phyloP scores from a whole-genome alignment of 2,888 invertebrate species.

The Nephrotoma flavescens region DNA sequence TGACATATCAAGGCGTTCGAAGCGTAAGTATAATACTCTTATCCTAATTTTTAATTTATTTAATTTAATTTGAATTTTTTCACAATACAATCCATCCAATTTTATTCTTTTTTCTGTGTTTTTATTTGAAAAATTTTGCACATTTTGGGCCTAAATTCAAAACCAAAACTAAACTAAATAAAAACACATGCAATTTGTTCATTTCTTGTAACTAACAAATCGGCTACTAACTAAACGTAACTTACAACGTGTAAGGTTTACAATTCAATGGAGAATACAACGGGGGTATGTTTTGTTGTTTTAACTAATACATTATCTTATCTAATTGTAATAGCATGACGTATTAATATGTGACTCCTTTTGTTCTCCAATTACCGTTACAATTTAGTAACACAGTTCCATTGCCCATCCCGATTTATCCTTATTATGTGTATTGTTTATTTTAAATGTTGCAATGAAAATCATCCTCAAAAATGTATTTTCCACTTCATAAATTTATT shows the following conservation, averaged over 20 bases:
- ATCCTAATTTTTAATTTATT: constrained; percentile 13
- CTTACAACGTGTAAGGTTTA: constrained; percentile 34
- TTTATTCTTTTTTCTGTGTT: background rate
- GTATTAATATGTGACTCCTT: background rate
- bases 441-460: background rate
- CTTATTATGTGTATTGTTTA: background rate
- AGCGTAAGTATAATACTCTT: constrained; percentile 53
- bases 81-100: background rate
- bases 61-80: constrained; percentile 8
- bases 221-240: background rate
- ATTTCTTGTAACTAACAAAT: constrained; percentile 13
- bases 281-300: constrained; percentile 38
- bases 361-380: background rate
- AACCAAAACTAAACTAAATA: constrained; percentile 1
- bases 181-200: constrained; percentile 11
- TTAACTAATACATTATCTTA: constrained; percentile 24
- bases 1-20: constrained; percentile 65
- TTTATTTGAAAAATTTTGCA: background rate
- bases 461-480: background rate
- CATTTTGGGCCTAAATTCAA: background rate
- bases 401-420: background rate
- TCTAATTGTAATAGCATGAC: constrained; percentile 18
- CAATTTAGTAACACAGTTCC: background rate
- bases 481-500: background rate
- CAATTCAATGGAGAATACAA: constrained; percentile 49